Base-by-base conservation (phyloP, 2,888 invertebrate species). In the Pegoplata infirma region DNA sequence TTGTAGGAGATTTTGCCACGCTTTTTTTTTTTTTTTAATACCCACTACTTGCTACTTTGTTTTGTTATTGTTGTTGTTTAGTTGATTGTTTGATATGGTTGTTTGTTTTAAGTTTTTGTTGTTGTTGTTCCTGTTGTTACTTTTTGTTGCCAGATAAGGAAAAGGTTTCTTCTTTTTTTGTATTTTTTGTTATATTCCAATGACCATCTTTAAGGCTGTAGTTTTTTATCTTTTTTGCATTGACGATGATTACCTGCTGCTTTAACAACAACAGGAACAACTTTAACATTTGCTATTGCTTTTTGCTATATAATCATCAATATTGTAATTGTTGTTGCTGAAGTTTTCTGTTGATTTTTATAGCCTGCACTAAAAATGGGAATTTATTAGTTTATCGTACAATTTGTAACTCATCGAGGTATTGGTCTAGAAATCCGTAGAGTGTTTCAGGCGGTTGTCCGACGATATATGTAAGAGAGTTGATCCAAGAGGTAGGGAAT, bases 31-130 rank as follows among this genome's bases (percentile, higher is more conserved):
- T 28, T 56, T n/a, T 36, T 36, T n/a, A 40, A 40, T 40, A 40
- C 36, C 25, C 12, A 12, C n/a, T n/a, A n/a, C n/a, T 40, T 40
- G 73, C 66, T 73, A 72, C 49, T 51, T 66, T 64, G 63, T 56
- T 64, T 64, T 23, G 21, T 36, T 55, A 36, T 46, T 36, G 49
- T 25, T 64, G 40, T 32, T 49, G n/a, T 56, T 40, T 36, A 40
- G 51, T 28, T 73, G 73, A 59, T 66, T 66, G 73, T 58, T 49
- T 53, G 28, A 66, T 73, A 46, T 53, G 46, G 32, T 58, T 53
- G 44, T 66, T 66, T 73, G 44, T 59, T 58, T 58, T 21, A 21
- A n/a, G n/a, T n/a, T n/a, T n/a, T n/a, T n/a, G n/a, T n/a, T n/a
- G 47, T 58, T 56, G 16, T 10, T 49, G 28, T 66, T 53, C 32